Evolutionary conservation across 1,140 invertebrate genomes (phyloP).

Genomic region (Acromyrmex echinatior): DNA sequence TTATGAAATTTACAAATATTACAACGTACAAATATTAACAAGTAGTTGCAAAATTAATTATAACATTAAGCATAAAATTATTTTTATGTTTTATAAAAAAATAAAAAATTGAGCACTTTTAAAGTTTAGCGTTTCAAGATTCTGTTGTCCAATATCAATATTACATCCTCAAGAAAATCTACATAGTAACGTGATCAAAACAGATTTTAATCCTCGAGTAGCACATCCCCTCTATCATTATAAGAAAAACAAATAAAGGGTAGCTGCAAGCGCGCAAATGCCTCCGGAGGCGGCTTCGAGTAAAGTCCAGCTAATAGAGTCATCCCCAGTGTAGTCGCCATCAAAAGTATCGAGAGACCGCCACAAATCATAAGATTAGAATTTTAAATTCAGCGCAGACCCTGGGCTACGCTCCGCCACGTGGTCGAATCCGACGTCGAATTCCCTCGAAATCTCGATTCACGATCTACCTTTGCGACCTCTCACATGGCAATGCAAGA

Average conservation of each 20-base stretch:
- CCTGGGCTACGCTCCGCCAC: slow-evolving; percentile 66
- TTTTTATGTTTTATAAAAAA: not conserved
- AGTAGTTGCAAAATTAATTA: not conserved
- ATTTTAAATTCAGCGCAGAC: slow-evolving; percentile 84
- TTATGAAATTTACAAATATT: too few relatives aligned
- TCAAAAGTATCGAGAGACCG: slow-evolving; percentile 77
- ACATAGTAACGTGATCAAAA: not conserved
- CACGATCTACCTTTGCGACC: slow-evolving; percentile 79
- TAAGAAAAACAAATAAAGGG: slow-evolving; percentile 23
- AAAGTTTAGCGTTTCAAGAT: not conserved
- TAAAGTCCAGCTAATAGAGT: slow-evolving; percentile 85
- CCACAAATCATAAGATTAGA: slow-evolving; percentile 87
- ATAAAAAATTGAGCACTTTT: not conserved
- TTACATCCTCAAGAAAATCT: not conserved
- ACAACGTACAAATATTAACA: not conserved
- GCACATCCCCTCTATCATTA: slow-evolving; percentile 36
- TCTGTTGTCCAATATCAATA: not conserved
- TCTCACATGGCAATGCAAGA: slow-evolving; percentile 72
- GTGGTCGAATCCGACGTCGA: slow-evolving; percentile 78
- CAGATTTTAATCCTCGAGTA: not conserved
- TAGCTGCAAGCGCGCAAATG: slow-evolving; percentile 55
- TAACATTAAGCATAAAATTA: not conserved
- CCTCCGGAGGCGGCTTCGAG: slow-evolving; percentile 75
- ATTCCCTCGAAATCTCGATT: slow-evolving; percentile 83
- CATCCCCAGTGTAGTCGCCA: slow-evolving; percentile 81